Percentiles rank a stretch among this genome's conserved stretches.
Conservation (phyloP, 2,113 vertebrate genomes). For the Chrysochloris asiatica region DNA sequence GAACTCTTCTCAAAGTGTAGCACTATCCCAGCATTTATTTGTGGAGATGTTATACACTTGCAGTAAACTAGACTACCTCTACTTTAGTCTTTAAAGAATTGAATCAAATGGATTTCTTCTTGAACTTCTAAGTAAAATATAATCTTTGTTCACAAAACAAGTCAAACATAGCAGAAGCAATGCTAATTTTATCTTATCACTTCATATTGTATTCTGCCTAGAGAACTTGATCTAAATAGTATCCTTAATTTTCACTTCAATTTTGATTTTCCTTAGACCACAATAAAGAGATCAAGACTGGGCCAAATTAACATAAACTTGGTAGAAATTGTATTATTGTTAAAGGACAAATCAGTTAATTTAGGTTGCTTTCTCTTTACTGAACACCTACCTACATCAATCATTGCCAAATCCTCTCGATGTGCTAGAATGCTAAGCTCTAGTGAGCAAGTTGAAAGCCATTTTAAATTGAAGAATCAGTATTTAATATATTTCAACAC, state of each 20-base stretch:
- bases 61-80: background rate
- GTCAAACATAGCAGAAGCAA: background rate
- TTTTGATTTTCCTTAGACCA: conserved; percentile 22
- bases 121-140: background rate
- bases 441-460: background rate
- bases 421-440: background rate
- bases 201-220: background rate
- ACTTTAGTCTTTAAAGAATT: background rate
- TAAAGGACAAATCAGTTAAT: conserved; percentile 7
- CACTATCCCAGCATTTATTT: background rate
- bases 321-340: background rate
- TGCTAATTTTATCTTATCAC: background rate
- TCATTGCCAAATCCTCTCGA: background rate
- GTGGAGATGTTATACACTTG: background rate
- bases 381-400: background rate
- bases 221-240: background rate
- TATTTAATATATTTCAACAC: conserved; percentile 37
- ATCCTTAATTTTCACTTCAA: background rate
- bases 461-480: background rate
- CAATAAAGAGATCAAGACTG: background rate
- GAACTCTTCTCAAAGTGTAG: background rate
- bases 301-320: background rate
- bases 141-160: conserved; percentile 18
- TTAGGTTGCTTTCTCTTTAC: background rate
- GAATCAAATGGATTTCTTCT: background rate